Percentiles rank a stretch among this genome's conserved stretches.
These are phyloP conservation scores for Drosophila quadrilineata DNA, from an alignment of 1,140 invertebrate genomes.

Conservation along the genomic window DNA sequence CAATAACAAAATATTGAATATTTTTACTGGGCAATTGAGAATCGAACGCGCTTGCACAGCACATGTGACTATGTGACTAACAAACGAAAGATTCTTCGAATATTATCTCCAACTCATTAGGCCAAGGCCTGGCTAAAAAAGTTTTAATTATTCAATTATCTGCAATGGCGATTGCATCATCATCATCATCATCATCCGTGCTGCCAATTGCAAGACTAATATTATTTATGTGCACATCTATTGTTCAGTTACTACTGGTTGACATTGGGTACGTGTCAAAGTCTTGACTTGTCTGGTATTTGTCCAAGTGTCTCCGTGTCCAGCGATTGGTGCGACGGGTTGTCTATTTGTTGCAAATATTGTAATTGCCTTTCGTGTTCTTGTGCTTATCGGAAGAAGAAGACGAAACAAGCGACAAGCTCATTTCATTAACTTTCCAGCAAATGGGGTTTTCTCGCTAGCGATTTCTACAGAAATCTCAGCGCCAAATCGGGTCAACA, in stretches of 20 bases:
- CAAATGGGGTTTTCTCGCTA: not conserved
- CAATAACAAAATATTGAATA: too few species aligned
- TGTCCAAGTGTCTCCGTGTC: not conserved
- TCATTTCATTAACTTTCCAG: not conserved
- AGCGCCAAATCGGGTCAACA: too few species aligned
- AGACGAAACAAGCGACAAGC: not conserved
- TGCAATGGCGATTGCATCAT: slow-evolving; percentile 23
- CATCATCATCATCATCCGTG: slow-evolving; percentile 13
- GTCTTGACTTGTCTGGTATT: too few species aligned
- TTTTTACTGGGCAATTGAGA: too few species aligned
- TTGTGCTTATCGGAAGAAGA: slow-evolving; percentile 3
- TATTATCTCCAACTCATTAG: slow-evolving; percentile 26
- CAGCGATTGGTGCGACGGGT: too few species aligned
- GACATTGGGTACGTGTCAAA: too few species aligned
- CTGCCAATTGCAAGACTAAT: too few species aligned
- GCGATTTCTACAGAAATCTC: not conserved
- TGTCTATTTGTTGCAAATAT: slow-evolving; percentile 11
- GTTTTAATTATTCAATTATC: slow-evolving; percentile 14
- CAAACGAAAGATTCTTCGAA: not conserved
- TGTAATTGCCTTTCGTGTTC: slow-evolving; percentile 9
- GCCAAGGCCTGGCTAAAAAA: slow-evolving; percentile 18
- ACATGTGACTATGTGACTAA: too few species aligned
- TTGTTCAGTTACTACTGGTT: too few species aligned
- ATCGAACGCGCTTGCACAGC: too few species aligned
- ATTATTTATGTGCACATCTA: too few species aligned